Evolutionary conservation across 2,113 vertebrate species (phyloP).

Genomic region (Archilochus colubris): DNA sequence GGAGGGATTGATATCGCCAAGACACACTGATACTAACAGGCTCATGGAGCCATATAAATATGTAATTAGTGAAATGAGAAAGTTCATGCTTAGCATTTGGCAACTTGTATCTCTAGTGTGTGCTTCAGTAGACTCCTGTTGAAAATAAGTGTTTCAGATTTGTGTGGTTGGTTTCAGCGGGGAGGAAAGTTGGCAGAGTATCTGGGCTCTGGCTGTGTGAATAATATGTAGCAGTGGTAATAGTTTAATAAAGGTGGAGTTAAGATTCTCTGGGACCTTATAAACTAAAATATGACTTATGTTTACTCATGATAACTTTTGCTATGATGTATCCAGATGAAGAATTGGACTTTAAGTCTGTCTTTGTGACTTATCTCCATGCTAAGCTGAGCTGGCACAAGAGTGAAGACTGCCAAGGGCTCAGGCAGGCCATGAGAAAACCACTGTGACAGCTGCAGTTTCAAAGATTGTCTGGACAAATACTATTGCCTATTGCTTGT

Average conservation of each 20-base stretch:
- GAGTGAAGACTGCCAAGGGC: not conserved
- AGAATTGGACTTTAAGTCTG: not conserved
- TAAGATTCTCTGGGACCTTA: not conserved
- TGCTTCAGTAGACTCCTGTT: not conserved
- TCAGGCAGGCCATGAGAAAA: not conserved
- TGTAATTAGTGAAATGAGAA: not conserved
- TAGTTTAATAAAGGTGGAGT: constrained; percentile 1
- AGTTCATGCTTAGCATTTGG: not conserved
- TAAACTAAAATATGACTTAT: not conserved
- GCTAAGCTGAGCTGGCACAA: not conserved
- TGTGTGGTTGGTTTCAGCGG: not conserved
- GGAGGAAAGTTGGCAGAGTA: not conserved
- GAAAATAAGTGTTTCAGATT: not conserved
- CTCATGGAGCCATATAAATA: not conserved
- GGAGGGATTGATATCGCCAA: not conserved
- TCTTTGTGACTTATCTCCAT: not conserved
- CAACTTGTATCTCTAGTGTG: not conserved
- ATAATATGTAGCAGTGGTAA: not conserved
- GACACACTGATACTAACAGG: not conserved
- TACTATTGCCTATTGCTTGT: not conserved
- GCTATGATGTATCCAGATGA: not conserved
- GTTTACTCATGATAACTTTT: not conserved
- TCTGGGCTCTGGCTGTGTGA: not conserved
- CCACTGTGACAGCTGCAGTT: not conserved
- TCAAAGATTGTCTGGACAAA: not conserved